These are phyloP conservation scores for Baryphthengus martii DNA, from an alignment of 2,113 vertebrate species.

Conservation along the genomic window DNA sequence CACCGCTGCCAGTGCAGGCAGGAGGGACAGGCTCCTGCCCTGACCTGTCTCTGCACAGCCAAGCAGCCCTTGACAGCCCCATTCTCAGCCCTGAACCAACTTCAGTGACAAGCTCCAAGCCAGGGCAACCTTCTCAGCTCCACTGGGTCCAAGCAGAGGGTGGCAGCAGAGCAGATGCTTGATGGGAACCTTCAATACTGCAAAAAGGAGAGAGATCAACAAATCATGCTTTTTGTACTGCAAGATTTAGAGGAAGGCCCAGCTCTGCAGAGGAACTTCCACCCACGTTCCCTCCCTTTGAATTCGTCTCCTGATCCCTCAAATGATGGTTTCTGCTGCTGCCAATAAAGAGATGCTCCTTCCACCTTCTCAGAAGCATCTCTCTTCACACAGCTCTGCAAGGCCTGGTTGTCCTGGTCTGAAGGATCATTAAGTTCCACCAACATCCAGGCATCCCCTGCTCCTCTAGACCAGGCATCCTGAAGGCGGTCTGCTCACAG, in stretches of 20 bases:
- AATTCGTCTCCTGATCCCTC: neutral
- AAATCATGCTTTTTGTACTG: neutral
- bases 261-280: neutral
- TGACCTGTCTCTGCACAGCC: slow-evolving; percentile 31
- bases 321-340: neutral
- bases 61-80: neutral
- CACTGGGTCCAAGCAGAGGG: neutral
- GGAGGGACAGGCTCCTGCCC: slow-evolving; percentile 49
- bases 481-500: neutral
- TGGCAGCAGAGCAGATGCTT: neutral
- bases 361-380: neutral
- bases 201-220: neutral
- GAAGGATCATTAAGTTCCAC: neutral
- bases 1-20: neutral
- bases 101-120: neutral
- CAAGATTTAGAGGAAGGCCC: neutral
- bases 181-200: neutral
- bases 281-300: neutral
- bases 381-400: neutral
- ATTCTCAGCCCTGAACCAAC: neutral
- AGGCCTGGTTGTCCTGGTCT: neutral
- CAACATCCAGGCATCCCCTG: neutral
- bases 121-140: neutral
- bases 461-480: neutral
- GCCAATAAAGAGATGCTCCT: neutral